Base-by-base conservation (phyloP, 2,797 vertebrate genomes). In the Simalia tracyae region DNA sequence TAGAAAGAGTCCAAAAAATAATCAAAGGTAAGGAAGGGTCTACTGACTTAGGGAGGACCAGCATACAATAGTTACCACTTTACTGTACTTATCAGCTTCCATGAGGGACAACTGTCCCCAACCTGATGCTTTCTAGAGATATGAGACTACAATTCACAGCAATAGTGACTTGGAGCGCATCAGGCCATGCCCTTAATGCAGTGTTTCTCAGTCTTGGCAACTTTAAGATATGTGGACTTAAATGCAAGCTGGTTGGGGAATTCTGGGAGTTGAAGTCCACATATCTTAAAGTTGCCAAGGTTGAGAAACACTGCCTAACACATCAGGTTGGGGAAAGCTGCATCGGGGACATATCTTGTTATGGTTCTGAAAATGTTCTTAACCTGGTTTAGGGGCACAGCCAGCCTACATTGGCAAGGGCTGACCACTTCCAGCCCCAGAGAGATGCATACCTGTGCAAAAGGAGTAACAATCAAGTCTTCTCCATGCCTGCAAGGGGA, bases 401-500 rank as follows among this genome's bases (percentile, higher is more conserved):
- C 6, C 42, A 22, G 26, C 36, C 42, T 10, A 10, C 28, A 12
- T 15, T 15, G 24, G 19, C 63, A 42, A 24, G 42, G n/a, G 59
- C 7, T 1, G 8, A 12, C 26, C 12, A 26, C 57, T 46, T 28
- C 60, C 66, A 31, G 42, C 12, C 64, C 54, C 17, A 15, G 26
- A 90, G 50, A 28, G 17, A 26, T 12, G 97, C 98, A 95, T 94
- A 99, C 99, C 98, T 99, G 99, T 93, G 99, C 99, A 81, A 99
- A 99, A 0, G 99, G 99, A 0, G 99, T 99, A 89, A 99, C 99
- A 12, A 99, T 99, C 98, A 99, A 98, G 98, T 99, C 99, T 98
- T 99, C 99, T 96, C 98, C 98, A 0, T 99, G 98, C 95, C 99
- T 99, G 97, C 0, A 68, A 92, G 91, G 90, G 88, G 92, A 84